Percentiles rank a stretch among this genome's conserved stretches.
phyloP scores from a whole-genome alignment of 2,797 vertebrate species.

The Glyptemys insculpta region DNA sequence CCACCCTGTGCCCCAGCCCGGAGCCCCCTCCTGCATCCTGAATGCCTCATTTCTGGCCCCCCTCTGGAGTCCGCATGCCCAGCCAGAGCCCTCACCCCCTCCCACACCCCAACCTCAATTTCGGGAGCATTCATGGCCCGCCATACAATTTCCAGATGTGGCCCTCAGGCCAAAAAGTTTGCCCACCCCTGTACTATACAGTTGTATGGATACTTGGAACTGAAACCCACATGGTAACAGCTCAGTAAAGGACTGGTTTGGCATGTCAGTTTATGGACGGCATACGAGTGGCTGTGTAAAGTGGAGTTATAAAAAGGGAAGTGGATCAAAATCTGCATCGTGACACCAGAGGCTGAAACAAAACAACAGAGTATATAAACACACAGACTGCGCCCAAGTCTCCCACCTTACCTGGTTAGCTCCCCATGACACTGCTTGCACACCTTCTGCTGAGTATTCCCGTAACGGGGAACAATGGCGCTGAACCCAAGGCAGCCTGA shows the following conservation, averaged over 20 bases:
- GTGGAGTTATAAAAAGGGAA: accelerated
- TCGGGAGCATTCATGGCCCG: too few relatives aligned
- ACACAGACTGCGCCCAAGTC: neutral
- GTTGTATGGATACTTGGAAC: neutral
- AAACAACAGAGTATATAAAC: neutral
- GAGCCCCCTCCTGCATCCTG: too few relatives aligned
- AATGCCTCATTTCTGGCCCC: too few relatives aligned
- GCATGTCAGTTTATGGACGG: neutral
- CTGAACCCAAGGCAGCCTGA: slow-evolving; percentile 89
- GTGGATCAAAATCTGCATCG: neutral
- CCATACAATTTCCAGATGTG: too few relatives aligned
- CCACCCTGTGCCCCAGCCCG: too few relatives aligned
- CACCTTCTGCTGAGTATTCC: slow-evolving; percentile 92
- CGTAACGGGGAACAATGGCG: slow-evolving; percentile 88
- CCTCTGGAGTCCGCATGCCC: too few relatives aligned
- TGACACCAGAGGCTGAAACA: accelerated
- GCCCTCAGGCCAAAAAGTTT: too few relatives aligned
- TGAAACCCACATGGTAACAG: neutral
- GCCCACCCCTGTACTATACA: too few relatives aligned
- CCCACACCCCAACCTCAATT: too few relatives aligned
- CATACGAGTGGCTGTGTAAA: accelerated
- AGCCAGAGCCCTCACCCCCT: too few relatives aligned
- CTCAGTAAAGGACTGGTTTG: neutral
- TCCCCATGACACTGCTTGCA: slow-evolving; percentile 92
- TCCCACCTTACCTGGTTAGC: slow-evolving; percentile 87